phyloP scores from a whole-genome alignment of 2,797 vertebrate species.

The Odontamblyopus rebecca region DNA sequence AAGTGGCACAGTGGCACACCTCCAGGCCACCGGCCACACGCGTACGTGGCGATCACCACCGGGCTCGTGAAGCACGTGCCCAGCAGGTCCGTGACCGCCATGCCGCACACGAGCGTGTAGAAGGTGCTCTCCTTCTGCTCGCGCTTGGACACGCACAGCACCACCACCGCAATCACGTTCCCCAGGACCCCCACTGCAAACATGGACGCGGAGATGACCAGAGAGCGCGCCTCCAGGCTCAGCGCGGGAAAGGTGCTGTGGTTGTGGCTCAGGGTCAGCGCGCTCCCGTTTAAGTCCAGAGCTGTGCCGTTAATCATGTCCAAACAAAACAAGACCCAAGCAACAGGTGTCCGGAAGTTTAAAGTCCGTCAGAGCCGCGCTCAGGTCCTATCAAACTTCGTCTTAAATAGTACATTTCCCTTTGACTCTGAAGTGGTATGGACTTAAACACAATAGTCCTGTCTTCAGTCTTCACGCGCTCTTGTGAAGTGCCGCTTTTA shows the following conservation, averaged over 20 bases:
- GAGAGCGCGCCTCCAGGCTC: constrained; percentile 69
- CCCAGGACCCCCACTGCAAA: constrained; percentile 80
- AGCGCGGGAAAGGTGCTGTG: constrained; percentile 55
- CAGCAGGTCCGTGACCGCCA: constrained; percentile 82
- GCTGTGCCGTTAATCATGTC: constrained; percentile 65
- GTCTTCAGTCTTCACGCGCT: constrained; percentile 2
- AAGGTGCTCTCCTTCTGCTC: constrained; percentile 84
- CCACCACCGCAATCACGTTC: constrained; percentile 81
- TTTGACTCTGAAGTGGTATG: not conserved
- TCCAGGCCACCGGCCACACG: constrained; percentile 76
- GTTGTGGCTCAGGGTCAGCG: constrained; percentile 38
- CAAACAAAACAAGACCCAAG: not conserved
- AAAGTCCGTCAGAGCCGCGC: not conserved
- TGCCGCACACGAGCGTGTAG: constrained; percentile 82
- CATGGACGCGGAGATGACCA: constrained; percentile 80
- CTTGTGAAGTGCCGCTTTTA: constrained; percentile 16
- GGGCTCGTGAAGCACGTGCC: constrained; percentile 85
- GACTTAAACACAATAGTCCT: not conserved
- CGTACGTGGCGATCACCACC: constrained; percentile 81
- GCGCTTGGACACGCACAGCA: constrained; percentile 79
- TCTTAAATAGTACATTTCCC: not conserved
- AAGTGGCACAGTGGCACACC: constrained; percentile 79
- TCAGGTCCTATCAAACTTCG: not conserved
- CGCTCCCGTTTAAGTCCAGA: constrained; percentile 55
- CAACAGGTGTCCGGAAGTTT: not conserved